Base-by-base conservation (phyloP, 2,113 vertebrate species). In the Grallaria varia region DNA sequence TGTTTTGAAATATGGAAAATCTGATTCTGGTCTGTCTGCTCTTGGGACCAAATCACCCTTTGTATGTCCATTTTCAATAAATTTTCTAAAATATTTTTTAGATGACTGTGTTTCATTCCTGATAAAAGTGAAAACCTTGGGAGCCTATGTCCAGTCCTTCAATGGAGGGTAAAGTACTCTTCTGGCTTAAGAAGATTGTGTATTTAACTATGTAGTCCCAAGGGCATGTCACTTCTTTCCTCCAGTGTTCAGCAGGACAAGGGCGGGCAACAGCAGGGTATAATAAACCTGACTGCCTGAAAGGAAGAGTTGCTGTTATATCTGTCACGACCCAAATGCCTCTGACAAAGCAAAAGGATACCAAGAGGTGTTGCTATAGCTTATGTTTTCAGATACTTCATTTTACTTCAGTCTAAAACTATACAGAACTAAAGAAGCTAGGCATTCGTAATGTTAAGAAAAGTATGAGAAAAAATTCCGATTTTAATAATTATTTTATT, bases 11-110 rank as follows among this genome's bases (percentile, higher is more conserved):
- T 94, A 95, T 10, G 3, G 93, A 96, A 53, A 30, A 93, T 58
- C 37, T 1, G 53, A 86, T 97, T 96, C 89, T 98, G 97, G 95
- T 98, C 95, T 98, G 95, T 94, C 90, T 93, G 91, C 77, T 89
- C 82, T 60, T 86, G 94, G 96, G 97, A 96, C 97, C 96, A 97
- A 97, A 85, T 95, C 89, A 63, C 60, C 58, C 91, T 97, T 97
- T 98, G 92, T 98, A 97, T 96, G 95, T 97, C 96, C 79, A 81
- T 98, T 98, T 98, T 97, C 95, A 98, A 98, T 98, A 98, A 98
- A 98, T 83, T 91, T 92, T 97, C 93, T 95, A 74, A 93, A 96
- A 76, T 95, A 76, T 80, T 96, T 93, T 93, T 84, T 92, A 96
- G 93, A 94, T 66, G 75, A 50, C 53, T 94, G 84, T 87, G 86